A percentile compares a stretch with the other conserved stretches of the same genome.
Conservation (phyloP, 2,797 vertebrate species). For the Diceros bicornis region DNA sequence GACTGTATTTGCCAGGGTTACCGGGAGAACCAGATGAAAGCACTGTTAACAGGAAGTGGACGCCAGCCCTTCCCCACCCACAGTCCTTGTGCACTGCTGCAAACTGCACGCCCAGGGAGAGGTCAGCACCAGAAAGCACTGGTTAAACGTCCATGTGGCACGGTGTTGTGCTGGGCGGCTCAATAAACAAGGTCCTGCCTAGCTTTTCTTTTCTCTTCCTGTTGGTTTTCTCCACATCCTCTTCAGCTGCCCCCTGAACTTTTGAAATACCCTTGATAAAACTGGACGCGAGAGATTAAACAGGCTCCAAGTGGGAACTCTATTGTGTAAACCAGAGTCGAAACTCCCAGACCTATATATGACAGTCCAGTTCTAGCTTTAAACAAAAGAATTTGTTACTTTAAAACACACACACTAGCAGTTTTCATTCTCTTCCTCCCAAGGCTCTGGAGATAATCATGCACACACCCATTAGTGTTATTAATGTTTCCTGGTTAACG, state of each 20-base stretch:
- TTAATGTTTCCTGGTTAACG: background rate
- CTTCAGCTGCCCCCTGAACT: background rate
- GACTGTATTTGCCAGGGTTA: background rate
- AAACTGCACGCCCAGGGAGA: background rate
- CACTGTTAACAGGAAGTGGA: background rate
- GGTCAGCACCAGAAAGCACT: background rate
- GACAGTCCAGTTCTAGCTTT: background rate
- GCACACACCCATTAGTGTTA: background rate
- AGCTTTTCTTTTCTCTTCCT: background rate
- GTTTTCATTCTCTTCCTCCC: background rate
- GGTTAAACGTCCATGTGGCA: background rate
- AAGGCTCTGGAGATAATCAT: background rate
- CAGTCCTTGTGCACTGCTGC: background rate
- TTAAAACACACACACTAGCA: background rate
- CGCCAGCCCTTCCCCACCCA: background rate
- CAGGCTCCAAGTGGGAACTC: background rate
- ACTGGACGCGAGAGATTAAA: background rate
- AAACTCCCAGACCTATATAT: background rate
- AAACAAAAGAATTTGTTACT: background rate
- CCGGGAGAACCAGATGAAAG: background rate
- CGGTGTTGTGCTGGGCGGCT: rapidly evolving
- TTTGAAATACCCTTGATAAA: background rate
- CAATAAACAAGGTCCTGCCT: background rate
- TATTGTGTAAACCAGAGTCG: background rate
- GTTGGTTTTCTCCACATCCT: background rate